Conservation (phyloP, 2,888 invertebrate genomes). For the Pheosia gnoma region DNA sequence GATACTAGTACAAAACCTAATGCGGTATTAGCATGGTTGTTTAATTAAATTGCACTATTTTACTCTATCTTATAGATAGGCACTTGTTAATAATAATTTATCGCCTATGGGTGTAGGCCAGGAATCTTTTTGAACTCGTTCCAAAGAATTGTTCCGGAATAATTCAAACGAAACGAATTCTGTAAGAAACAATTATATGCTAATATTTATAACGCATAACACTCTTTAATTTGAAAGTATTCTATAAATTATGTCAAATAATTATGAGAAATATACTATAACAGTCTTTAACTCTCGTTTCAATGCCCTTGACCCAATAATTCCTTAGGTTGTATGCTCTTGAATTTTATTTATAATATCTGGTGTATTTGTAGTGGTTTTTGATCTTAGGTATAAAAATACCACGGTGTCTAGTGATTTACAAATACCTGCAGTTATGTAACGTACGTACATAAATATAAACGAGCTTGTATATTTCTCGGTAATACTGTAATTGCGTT, state of each 20-base stretch:
- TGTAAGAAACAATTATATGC: conserved; percentile 57
- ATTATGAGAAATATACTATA: conserved; percentile 42
- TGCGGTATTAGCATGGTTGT: conserved; percentile 78
- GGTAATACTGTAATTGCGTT: conserved; percentile 40
- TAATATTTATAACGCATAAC: conserved; percentile 76
- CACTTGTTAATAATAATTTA: conserved; percentile 45
- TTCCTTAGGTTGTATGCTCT: conserved; percentile 13
- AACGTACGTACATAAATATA: conserved; percentile 31
- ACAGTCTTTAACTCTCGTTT: conserved; percentile 37
- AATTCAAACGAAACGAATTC: conserved; percentile 67
- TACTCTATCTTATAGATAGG: conserved; percentile 78
- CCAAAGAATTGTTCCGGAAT: conserved; percentile 74
- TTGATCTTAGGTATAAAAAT: conserved; percentile 28
- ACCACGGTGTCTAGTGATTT: conserved; percentile 31
- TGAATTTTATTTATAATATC: conserved; percentile 13
- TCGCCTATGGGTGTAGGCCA: conserved; percentile 47
- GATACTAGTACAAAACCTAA: conserved; percentile 72
- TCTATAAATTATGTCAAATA: conserved; percentile 25
- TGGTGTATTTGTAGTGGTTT: conserved; percentile 14
- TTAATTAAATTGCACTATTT: conserved; percentile 42
- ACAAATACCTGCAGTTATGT: conserved; percentile 34
- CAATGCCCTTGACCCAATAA: conserved; percentile 34
- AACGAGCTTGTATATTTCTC: conserved; percentile 37
- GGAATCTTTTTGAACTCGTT: conserved; percentile 55
- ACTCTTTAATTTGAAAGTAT: conserved; percentile 29